These are phyloP conservation scores for Tarsius wallacei DNA, from an alignment of 2,797 vertebrate genomes.

Conservation along the genomic window DNA sequence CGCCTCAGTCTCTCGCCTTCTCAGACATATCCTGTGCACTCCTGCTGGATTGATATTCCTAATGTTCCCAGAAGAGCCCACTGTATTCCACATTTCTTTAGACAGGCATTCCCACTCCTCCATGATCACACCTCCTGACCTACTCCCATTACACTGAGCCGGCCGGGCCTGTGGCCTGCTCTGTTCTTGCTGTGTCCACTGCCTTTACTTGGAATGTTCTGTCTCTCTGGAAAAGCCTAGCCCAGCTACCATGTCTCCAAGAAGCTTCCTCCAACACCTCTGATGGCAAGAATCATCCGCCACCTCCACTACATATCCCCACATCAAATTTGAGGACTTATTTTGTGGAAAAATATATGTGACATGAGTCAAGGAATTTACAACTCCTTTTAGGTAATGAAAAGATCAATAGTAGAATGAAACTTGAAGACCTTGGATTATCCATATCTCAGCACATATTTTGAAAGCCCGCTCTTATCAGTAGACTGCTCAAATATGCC, in stretches of 20 bases:
- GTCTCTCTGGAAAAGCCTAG: neutral
- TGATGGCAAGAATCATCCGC: neutral
- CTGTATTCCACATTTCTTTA: neutral
- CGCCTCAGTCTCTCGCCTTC: neutral
- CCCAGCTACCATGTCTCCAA: neutral
- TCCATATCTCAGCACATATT: neutral
- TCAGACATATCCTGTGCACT: neutral
- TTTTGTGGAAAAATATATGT: neutral
- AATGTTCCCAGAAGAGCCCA: neutral
- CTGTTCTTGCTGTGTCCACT: neutral
- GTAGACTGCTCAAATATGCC: neutral
- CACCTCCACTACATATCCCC: neutral
- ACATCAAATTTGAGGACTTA: neutral
- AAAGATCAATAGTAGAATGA: neutral
- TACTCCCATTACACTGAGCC: accelerated
- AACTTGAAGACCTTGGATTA: neutral
- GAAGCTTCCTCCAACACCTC: neutral
- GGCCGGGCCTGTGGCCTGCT: neutral
- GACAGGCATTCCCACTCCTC: neutral
- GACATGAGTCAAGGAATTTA: neutral
- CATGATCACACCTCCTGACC: neutral
- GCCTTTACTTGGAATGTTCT: neutral
- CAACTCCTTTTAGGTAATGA: neutral
- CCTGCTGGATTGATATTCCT: neutral
- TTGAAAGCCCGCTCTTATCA: neutral